A percentile compares a stretch with the other conserved stretches of the same genome.
phyloP scores from a whole-genome alignment of 2,888 invertebrate species.

The Parascotia fuliginaria region DNA sequence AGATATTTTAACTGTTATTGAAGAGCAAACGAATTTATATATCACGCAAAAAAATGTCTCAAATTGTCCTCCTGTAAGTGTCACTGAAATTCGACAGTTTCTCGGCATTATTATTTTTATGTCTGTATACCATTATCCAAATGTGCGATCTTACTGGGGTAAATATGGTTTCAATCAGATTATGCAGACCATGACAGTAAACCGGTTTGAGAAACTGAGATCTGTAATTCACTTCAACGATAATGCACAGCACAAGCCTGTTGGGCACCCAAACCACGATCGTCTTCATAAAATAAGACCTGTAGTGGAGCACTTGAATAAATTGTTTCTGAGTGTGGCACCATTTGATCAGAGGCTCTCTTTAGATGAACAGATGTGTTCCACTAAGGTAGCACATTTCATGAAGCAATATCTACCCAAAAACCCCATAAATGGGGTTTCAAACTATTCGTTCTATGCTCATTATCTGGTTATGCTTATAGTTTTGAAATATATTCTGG shows the following conservation, averaged over 20 bases:
- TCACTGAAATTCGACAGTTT: slow-evolving; percentile 26
- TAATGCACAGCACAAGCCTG: slow-evolving; percentile 13
- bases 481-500: too few relatives aligned
- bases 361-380: slow-evolving; percentile 21
- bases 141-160: too few relatives aligned
- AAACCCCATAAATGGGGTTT: too few relatives aligned
- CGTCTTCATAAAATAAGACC: slow-evolving; percentile 29
- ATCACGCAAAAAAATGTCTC: slow-evolving; percentile 25
- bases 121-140: slow-evolving; percentile 38
- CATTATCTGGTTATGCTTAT: too few relatives aligned
- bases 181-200: slow-evolving; percentile 31
- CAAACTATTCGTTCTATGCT: too few relatives aligned
- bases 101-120: slow-evolving; percentile 25
- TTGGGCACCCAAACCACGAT: slow-evolving; percentile 22
- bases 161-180: slow-evolving; percentile 30
- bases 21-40: slow-evolving; percentile 23
- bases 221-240: slow-evolving; percentile 20
- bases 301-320: slow-evolving; percentile 14
- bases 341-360: slow-evolving; percentile 24
- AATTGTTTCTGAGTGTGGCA: slow-evolving; percentile 4
- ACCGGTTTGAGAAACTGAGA: slow-evolving; percentile 31
- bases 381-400: slow-evolving; percentile 22
- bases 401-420: slow-evolving; percentile 2
- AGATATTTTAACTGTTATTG: slow-evolving; percentile 13
- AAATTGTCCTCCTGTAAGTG: slow-evolving; percentile 15